phyloP scores from a whole-genome alignment of 2,113 vertebrate species.

The Gadus chalcogrammus region DNA sequence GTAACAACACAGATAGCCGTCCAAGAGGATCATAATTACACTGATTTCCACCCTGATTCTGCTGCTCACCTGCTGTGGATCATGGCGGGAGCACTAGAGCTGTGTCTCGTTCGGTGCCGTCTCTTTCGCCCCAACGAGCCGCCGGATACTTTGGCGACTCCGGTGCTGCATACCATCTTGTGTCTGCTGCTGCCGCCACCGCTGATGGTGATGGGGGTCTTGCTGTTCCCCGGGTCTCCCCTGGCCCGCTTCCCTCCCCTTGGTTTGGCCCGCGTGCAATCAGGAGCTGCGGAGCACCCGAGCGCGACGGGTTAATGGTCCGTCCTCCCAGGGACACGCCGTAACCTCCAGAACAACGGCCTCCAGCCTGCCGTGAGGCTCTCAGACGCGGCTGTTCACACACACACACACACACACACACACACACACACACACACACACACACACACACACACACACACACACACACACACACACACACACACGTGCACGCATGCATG shows the following conservation, averaged over 20 bases:
- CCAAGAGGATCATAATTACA: too few relatives aligned
- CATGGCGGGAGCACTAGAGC: too few relatives aligned
- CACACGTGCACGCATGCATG: too few relatives aligned
- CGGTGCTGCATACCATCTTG: background rate
- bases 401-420: too few relatives aligned
- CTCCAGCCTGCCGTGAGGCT: background rate
- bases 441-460: too few relatives aligned
- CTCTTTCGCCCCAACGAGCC: background rate
- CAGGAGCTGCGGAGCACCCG: slow-evolving; percentile 21
- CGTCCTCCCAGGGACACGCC: slow-evolving; percentile 39
- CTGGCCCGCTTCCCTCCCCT: background rate
- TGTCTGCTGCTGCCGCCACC: background rate
- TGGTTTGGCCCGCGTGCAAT: slow-evolving; percentile 18
- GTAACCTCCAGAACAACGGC: slow-evolving; percentile 31
- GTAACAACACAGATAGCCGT: too few relatives aligned
- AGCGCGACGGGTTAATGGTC: slow-evolving; percentile 41
- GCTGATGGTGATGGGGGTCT: slow-evolving; percentile 2
- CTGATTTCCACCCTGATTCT: too few relatives aligned
- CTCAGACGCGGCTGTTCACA: too few relatives aligned
- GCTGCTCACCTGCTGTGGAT: too few relatives aligned
- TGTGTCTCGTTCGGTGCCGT: background rate
- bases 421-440: too few relatives aligned
- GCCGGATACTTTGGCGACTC: too few relatives aligned
- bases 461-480: too few relatives aligned
- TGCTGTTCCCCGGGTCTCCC: slow-evolving; percentile 19